phyloP scores from a whole-genome alignment of 2,113 vertebrate species.

The Fukomys damarensis region DNA sequence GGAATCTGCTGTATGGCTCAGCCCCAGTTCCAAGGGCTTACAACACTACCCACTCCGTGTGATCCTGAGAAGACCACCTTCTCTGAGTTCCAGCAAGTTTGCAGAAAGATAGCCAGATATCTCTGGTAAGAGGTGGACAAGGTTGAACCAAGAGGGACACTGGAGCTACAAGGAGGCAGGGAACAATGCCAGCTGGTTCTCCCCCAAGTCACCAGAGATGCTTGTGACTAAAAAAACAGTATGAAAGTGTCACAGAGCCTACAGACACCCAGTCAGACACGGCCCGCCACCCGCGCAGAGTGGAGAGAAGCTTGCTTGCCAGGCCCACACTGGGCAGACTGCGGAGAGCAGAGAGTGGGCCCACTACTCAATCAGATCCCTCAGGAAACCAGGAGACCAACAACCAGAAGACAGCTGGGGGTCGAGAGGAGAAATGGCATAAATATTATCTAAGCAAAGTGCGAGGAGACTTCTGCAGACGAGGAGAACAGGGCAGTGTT shows the following conservation, averaged over 20 bases:
- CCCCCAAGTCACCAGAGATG: rapidly evolving
- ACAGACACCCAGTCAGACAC: neutral
- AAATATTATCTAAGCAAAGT: neutral
- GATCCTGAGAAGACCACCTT: neutral
- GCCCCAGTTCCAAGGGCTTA: neutral
- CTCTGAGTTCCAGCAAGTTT: neutral
- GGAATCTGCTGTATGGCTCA: neutral
- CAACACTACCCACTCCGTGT: neutral
- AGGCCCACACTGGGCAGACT: neutral
- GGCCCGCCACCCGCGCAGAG: neutral
- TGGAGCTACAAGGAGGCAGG: neutral
- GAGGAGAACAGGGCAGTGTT: neutral
- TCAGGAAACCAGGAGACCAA: neutral
- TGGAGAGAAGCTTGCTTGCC: neutral
- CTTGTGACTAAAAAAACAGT: neutral
- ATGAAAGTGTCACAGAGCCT: neutral
- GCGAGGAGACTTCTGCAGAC: neutral
- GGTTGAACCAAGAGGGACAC: neutral
- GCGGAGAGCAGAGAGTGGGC: neutral
- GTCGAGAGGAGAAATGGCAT: neutral
- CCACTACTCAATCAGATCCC: neutral
- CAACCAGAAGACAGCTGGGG: neutral
- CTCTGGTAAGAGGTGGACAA: rapidly evolving
- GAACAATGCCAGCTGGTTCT: neutral
- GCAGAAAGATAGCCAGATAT: neutral